phyloP scores from a whole-genome alignment of 2,113 vertebrate genomes.

The Pithys albifrons region DNA sequence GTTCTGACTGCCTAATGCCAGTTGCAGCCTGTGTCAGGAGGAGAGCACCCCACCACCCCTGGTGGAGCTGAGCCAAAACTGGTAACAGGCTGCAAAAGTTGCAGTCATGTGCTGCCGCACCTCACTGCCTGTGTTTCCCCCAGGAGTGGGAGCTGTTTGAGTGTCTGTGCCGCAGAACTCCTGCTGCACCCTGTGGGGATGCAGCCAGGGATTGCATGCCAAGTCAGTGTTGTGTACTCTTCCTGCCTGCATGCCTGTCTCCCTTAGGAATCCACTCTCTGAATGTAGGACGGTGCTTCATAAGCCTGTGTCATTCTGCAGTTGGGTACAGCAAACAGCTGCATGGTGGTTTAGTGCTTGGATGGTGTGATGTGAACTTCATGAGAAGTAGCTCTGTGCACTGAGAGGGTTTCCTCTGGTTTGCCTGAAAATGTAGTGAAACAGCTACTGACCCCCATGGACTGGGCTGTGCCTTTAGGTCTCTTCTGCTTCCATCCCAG shows the following conservation, averaged over 20 bases:
- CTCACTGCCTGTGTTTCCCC: accelerated
- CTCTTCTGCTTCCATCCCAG: not conserved
- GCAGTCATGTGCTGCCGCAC: accelerated
- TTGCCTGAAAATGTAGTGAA: not conserved
- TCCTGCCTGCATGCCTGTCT: not conserved
- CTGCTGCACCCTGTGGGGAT: accelerated
- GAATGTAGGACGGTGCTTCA: not conserved
- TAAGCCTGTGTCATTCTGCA: not conserved
- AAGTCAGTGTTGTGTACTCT: accelerated
- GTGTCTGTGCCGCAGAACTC: not conserved
- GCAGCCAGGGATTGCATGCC: not conserved
- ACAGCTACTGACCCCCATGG: not conserved
- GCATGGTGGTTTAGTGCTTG: not conserved
- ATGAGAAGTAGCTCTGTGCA: not conserved
- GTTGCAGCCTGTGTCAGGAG: not conserved
- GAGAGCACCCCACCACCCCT: not conserved
- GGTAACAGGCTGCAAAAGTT: not conserved
- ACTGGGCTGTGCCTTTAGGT: not conserved
- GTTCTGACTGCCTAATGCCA: not conserved
- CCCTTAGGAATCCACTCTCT: accelerated
- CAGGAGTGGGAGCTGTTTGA: not conserved
- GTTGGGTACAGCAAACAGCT: not conserved
- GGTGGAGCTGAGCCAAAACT: accelerated
- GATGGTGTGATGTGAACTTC: not conserved
- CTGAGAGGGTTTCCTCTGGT: not conserved